Evolutionary conservation across 2,797 vertebrate genomes (phyloP).

Genomic region (Pelochelys cantorii): DNA sequence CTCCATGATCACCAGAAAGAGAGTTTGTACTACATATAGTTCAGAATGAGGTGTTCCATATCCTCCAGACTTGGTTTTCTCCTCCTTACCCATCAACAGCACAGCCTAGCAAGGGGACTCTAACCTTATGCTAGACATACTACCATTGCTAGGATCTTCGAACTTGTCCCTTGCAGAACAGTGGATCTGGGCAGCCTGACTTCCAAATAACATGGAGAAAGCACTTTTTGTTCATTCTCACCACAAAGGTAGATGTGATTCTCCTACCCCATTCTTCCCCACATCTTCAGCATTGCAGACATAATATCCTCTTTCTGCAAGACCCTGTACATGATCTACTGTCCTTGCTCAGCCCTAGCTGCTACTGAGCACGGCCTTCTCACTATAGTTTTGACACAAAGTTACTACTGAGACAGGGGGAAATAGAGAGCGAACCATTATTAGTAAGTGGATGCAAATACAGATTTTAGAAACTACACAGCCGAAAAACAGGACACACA

Average conservation of each 20-base stretch:
- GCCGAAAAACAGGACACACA: neutral
- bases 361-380: neutral
- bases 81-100: neutral
- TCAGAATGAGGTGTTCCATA: neutral
- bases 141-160: neutral
- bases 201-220: neutral
- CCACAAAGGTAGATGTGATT: neutral
- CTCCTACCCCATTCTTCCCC: neutral
- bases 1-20: neutral
- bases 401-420: conserved; percentile 33
- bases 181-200: neutral
- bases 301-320: neutral
- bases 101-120: rapidly evolving
- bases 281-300: neutral
- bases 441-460: neutral
- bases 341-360: neutral
- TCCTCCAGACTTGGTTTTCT: neutral
- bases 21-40: neutral
- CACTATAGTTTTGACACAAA: neutral
- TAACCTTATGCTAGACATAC: neutral
- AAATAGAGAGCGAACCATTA: neutral
- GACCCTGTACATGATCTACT: neutral
- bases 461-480: neutral
- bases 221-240: neutral
- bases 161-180: neutral